Base-by-base conservation (phyloP, 2,113 vertebrate genomes). In the Galemys pyrenaicus region DNA sequence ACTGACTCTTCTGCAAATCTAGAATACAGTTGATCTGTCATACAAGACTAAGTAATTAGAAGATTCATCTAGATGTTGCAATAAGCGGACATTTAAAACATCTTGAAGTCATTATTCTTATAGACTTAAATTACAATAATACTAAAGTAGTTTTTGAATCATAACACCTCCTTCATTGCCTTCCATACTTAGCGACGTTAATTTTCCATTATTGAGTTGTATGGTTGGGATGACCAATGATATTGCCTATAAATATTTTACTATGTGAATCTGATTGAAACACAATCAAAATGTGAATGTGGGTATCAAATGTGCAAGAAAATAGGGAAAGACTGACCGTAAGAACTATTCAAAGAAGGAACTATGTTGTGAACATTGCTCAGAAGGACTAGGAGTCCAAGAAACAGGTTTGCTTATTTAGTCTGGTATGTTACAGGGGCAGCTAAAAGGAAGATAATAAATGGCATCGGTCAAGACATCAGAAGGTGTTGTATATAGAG, bases 381-480 rank as follows among this genome's bases (percentile, higher is more conserved):
- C 91, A 73, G 32, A 35, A 88, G 60, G 85, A 54, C 3, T 44
- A 67, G n/a, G 13, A 15, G 2, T 62, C 15, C 24, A 56, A 28
- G 20, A 51, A 87, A 51, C 15, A 22, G 9, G 19, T 87, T 91
- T 89, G 6, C 85, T 83, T 79, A 30, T 83, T 87, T 26, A 77
- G 24, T 68, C 11, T 94, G 11, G 19, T 11, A 54, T 41, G 16
- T 8, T 78, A 51, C 3, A 81, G 64, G 75, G 37, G 19, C 51
- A 95, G 49, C 7, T 89, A 64, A 89, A 88, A 58, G 60, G 39
- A 87, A 91, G 54, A 88, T n/a, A 56, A 41, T 60, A 64, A 80
- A 13, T 85, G 19, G 89, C 30, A 2, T 88, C 75, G 24, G 58
- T 46, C 17, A 58, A 81, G 67, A 70, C 0, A 19, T 65, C 60